Percentiles rank a stretch among this genome's conserved stretches.
These are phyloP conservation scores for Pogonus chalceus DNA, from an alignment of 1,140 invertebrate genomes.

Conservation along the genomic window DNA sequence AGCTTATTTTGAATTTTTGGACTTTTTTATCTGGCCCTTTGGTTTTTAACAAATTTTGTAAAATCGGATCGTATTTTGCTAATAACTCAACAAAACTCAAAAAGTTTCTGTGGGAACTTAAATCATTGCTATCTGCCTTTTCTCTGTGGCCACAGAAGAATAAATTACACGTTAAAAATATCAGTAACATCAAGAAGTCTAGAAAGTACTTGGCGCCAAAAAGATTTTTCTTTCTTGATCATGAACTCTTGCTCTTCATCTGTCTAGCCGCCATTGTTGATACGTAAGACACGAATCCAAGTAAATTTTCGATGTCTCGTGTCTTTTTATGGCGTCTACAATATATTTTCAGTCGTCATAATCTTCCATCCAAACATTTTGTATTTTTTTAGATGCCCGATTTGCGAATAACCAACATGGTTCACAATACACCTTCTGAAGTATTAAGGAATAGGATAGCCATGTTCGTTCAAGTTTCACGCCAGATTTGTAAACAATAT, in stretches of 20 bases:
- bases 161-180: constrained; percentile 19
- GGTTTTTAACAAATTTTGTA: constrained; percentile 17
- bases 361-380: constrained; percentile 18
- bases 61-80: constrained; percentile 20
- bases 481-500: constrained; percentile 15
- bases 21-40: constrained; percentile 16
- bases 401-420: constrained; percentile 17
- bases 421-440: constrained; percentile 17
- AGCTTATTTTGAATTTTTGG: constrained; percentile 17
- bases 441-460: constrained; percentile 13
- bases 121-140: constrained; percentile 16
- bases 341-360: constrained; percentile 20
- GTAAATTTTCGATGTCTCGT: constrained; percentile 18
- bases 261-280: constrained; percentile 16
- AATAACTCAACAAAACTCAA: constrained; percentile 20
- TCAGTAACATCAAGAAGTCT: constrained; percentile 19
- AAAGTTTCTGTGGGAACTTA: constrained; percentile 18
- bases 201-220: constrained; percentile 16
- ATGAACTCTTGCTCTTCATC: constrained; percentile 19
- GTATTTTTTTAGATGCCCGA: background rate
- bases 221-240: constrained; percentile 18
- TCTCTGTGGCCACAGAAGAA: constrained; percentile 18
- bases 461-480: constrained; percentile 14
- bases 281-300: constrained; percentile 17
- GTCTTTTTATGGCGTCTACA: constrained; percentile 19